Evolutionary conservation across 1,140 invertebrate species (phyloP), one percentile per base, ranked within the genome.

Genomic region (Polyergus mexicanus): DNA sequence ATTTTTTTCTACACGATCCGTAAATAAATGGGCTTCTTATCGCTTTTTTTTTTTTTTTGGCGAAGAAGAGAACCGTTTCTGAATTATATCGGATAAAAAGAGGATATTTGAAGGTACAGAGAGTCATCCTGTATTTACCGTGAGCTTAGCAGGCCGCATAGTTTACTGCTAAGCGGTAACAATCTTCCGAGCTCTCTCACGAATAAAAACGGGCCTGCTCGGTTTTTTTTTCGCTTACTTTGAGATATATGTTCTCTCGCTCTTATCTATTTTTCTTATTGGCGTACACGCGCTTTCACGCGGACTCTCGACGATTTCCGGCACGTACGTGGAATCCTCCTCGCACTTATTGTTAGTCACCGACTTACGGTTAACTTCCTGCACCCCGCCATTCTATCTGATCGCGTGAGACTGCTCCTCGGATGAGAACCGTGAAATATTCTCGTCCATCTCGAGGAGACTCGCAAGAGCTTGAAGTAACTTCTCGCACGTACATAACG

Each of bases 301-400:
- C 13, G 60, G 85, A 32, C 47, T 28, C 60, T 85, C 66, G 75
- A 60, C 77, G 51, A 80, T 89, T 89, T 89, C 88, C 88, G 88
- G 87, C 84, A 89, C 75, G 84, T 89, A 76, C 88, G 60, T 69
- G 71, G 72, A 89, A 89, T 89, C 72, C 71, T 89, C 84, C 86
- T 89, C 58, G 72, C 80, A 89, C 87, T 89, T n/a, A n/a, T n/a
- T n/a, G n/a, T n/a, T 89, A 89, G 88, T 87, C 88, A 87, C 86
- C 76, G 86, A 90, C 76, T 51, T 90, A 90, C 89, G 90, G 89
- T 90, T 90, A 90, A 84, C 85, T 87, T 89, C 88, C 88, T 87
- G 89, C 47, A 16, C 56, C 63, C 32, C 62, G 75, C 83, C 88
- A 62, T 89, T 51, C 86, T 65, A 81, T 78, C 62, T 56, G 89